Evolutionary conservation across 2,797 vertebrate genomes (phyloP).

Genomic region (Lophius americanus): DNA sequence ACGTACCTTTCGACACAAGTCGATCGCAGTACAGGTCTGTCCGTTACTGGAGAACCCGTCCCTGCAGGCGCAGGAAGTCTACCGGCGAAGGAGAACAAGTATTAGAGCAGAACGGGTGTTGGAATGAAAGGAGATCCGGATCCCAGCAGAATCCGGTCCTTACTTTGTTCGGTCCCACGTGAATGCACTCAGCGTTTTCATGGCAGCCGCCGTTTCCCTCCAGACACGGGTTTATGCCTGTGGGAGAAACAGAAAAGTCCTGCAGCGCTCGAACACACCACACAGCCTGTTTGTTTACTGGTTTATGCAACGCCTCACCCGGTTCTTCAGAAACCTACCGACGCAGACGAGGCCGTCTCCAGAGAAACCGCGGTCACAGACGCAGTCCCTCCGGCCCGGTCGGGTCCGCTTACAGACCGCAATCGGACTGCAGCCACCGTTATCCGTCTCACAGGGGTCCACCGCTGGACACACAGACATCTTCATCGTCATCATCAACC

Average conservation of each 20-base stretch:
- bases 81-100: background rate
- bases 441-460: conserved; percentile 82
- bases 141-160: background rate
- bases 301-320: no score
- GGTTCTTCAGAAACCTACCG: conserved; percentile 68
- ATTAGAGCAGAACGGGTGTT: background rate
- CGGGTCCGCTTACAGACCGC: conserved; percentile 88
- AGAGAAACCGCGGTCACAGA: conserved; percentile 80
- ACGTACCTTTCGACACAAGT: conserved; percentile 84
- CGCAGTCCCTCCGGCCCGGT: conserved; percentile 84
- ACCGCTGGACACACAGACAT: conserved; percentile 70
- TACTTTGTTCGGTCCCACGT: conserved; percentile 92
- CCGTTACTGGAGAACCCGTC: conserved; percentile 84
- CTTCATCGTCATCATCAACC: background rate
- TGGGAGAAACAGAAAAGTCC: conserved; percentile 30
- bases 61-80: conserved; percentile 89
- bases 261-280: conserved; percentile 19
- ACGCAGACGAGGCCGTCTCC: conserved; percentile 91
- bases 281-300: background rate
- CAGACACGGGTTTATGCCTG: conserved; percentile 93
- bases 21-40: conserved; percentile 81
- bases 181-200: conserved; percentile 87
- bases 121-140: no score
- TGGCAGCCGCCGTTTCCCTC: conserved; percentile 86
- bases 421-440: conserved; percentile 86